Percentiles rank a stretch among this genome's conserved stretches.
phyloP scores from a whole-genome alignment of 2,113 vertebrate species.

The Mus pahari region DNA sequence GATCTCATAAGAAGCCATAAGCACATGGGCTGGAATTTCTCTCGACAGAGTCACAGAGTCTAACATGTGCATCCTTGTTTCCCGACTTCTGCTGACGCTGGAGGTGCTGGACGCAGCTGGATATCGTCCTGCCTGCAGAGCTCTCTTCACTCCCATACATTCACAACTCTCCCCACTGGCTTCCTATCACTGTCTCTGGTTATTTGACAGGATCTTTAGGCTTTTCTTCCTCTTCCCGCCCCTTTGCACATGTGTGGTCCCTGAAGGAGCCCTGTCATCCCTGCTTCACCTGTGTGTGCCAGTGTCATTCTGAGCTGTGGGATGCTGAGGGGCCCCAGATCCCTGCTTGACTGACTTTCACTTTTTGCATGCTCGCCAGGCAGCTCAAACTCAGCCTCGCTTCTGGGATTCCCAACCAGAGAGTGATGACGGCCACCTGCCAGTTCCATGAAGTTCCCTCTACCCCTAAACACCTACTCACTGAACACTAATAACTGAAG shows the following conservation, averaged over 20 bases:
- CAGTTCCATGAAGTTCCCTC: neutral
- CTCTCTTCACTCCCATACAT: neutral
- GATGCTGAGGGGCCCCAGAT: neutral
- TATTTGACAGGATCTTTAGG: neutral
- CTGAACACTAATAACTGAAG: neutral
- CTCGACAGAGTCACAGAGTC: neutral
- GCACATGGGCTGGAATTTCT: neutral
- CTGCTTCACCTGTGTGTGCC: neutral
- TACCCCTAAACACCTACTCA: neutral
- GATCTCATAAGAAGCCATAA: neutral
- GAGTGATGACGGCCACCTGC: fast-evolving
- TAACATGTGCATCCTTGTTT: neutral
- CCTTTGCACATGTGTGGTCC: neutral
- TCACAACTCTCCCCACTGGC: no score
- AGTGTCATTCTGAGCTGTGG: fast-evolving
- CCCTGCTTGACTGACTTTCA: neutral
- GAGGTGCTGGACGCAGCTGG: neutral
- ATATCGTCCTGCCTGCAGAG: neutral
- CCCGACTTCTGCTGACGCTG: neutral
- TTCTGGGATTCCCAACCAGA: neutral
- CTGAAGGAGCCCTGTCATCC: neutral
- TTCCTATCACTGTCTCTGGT: neutral
- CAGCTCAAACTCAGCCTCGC: neutral
- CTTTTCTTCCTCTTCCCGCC: neutral
- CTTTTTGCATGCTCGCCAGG: neutral